Evolutionary conservation across 2,113 vertebrate genomes (phyloP), one percentile per base, ranked within the genome.

Genomic region (Gobiocypris rarus): DNA sequence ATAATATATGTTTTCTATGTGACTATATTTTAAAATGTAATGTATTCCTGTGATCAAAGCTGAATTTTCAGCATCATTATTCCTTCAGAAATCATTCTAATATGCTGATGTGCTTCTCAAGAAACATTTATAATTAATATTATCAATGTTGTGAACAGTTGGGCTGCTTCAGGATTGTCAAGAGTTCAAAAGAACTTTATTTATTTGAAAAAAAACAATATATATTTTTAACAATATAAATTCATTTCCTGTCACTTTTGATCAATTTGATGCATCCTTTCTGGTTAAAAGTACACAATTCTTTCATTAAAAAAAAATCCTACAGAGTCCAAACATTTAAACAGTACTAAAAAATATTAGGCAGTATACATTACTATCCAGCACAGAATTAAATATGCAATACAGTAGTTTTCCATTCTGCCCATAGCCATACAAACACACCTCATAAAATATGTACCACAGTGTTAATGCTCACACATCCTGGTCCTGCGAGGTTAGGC

Each of bases 381-480:
- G 71, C 19, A 38, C 71, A 52, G n/a, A 24, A 70, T 70, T 5
- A 71, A 79, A n/a, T 52, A 52, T 15, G 50, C 50, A 52, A 52
- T 52, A 52, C 50, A 52, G 50, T 79, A 45, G 76, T n/a, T 76
- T 24, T 15, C 75, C 58, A 45, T 63, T 63, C 58, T 58, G 9
- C 61, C n/a, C 56, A 69, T 63, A 71, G 17, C 2, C 17, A 85
- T 56, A 71, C 77, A 65, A 5, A 75, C 70, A 50, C 52, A 48
- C n/a, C 28, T 8, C 19, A 59, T 38, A 74, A 75, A 69, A n/a
- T 82, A 2, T 14, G 1, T 58, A 28, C 31, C 8, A 63, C 8
- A 52, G 58, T 63, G 82, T 75, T 75, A 75, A 75, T 65, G 41
- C 79, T 69, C 22, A 50, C 26, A 67, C n/a, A n/a, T 81, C 61